phyloP scores from a whole-genome alignment of 2,113 vertebrate genomes.

The Gobiocypris rarus region DNA sequence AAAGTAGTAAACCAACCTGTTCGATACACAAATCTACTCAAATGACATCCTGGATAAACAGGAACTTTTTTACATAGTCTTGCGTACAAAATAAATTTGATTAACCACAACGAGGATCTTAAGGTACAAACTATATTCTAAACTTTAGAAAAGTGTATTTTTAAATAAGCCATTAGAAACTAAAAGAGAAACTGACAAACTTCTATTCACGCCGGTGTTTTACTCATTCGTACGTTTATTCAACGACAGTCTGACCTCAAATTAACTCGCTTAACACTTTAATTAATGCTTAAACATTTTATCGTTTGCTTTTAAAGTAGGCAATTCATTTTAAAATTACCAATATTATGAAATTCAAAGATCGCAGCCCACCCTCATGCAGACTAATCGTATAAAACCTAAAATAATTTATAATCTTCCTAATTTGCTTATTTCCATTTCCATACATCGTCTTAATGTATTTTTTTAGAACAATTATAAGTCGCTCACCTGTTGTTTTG shows the following conservation, averaged over 20 bases:
- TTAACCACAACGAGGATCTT: background rate
- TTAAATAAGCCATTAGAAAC: background rate
- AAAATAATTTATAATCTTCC: background rate
- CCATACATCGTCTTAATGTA: background rate
- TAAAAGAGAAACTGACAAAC: background rate
- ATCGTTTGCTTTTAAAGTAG: background rate
- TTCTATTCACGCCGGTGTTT: background rate
- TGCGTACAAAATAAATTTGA: background rate
- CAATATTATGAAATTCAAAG: background rate
- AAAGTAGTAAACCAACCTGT: background rate
- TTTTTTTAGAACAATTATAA: background rate
- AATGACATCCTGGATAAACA: background rate
- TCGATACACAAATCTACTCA: background rate
- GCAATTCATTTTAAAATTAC: no score
- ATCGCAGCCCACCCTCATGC: background rate
- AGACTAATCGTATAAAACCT: background rate
- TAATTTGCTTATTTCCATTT: background rate
- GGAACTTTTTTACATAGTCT: background rate
- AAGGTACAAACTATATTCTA: background rate
- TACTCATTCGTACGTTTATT: background rate
- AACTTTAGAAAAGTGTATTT: background rate
- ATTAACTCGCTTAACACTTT: background rate
- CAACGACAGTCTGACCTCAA: background rate
- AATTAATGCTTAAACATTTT: background rate
- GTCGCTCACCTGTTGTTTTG: conserved; percentile 44